Evolutionary conservation across 2,113 vertebrate species (phyloP).

Genomic region (Hiodon alosoides): DNA sequence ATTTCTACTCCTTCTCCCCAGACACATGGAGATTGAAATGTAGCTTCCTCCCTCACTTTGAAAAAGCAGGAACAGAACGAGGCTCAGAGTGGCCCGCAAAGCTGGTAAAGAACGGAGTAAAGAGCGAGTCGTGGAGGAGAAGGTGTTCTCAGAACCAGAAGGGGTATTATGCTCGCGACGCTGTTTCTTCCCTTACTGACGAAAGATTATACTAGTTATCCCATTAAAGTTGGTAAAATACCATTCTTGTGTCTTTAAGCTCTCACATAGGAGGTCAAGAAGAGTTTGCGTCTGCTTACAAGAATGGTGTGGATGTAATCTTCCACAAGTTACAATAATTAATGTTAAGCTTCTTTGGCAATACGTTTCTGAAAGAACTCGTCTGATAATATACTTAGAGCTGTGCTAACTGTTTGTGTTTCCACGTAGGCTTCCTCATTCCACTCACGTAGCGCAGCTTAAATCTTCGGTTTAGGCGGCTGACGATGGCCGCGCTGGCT

Average conservation of each 20-base stretch:
- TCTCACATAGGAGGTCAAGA: conserved; percentile 90
- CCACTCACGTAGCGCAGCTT: conserved; percentile 86
- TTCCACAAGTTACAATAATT: conserved; percentile 98
- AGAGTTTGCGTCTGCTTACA: conserved; percentile 89
- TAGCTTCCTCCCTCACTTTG: conserved; percentile 29
- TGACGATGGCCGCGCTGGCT: conserved; percentile 73
- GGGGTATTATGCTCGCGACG: conserved; percentile 90
- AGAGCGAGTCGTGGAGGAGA: conserved; percentile 58
- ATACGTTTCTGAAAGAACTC: conserved; percentile 93
- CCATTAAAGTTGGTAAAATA: conserved; percentile 98
- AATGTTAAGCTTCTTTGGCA: conserved; percentile 99
- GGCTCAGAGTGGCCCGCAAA: conserved; percentile 56
- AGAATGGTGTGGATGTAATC: conserved; percentile 91
- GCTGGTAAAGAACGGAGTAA: conserved; percentile 25
- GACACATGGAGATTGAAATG: conserved; percentile 36
- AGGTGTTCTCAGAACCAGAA: conserved; percentile 70
- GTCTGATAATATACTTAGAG: conserved; percentile 97
- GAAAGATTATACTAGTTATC: conserved; percentile 99
- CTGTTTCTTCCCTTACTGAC: conserved; percentile 85
- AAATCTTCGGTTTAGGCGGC: conserved; percentile 77
- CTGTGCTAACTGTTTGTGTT: conserved; percentile 86
- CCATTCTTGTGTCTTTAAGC: conserved; percentile 97
- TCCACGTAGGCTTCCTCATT: conserved; percentile 78
- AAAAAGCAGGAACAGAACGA: conserved; percentile 24
- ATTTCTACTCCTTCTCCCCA: background rate